Base-by-base conservation (phyloP, 2,888 invertebrate species). In the Sesia bembeciformis region DNA sequence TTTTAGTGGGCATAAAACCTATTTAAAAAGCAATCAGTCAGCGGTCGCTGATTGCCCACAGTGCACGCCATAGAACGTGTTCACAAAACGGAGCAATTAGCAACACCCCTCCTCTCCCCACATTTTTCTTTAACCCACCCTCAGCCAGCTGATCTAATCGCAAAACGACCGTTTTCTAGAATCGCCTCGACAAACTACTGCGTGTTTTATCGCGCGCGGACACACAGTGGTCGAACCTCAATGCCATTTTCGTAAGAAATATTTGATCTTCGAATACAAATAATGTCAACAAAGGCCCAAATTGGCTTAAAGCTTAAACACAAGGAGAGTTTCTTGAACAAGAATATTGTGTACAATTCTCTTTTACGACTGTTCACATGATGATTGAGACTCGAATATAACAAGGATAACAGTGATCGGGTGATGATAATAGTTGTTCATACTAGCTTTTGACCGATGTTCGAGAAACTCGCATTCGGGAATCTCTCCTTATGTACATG, bases 11-110 rank as follows among this genome's bases (percentile, higher is more conserved):
- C 80, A 86, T 87, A 87, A 87, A 88, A 86, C 86, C 88, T 88
- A 88, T 88, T 89, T 89, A 89, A 89, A 89, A 89, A 87, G 89
- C 88, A 86, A 89, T 89, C 88, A 89, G 87, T 89, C 89, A 88
- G 84, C 64, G 81, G 74, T 66, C 78, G 86, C 79, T 88, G 89
- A 89, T 89, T 89, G 83, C 87, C 77, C 74, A 73, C 78, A 73
- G 73, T 70, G 83, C 89, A 88, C 87, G 88, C 88, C 76, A 87
- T 77, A 73, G 75, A 73, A 81, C 85, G 84, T 89, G 89, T 89
- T 89, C 89, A 89, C 89, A 89, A 89, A 89, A 89, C 89, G 89
- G 86, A 74, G 88, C 88, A 89, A 89, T 89, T 89, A 89, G 86
- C 88, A 83, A 74, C 80, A 73, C 76, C 78, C 78, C 77, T 71